Base-by-base conservation (phyloP, 2,113 vertebrate species). In the Suncus etruscus region DNA sequence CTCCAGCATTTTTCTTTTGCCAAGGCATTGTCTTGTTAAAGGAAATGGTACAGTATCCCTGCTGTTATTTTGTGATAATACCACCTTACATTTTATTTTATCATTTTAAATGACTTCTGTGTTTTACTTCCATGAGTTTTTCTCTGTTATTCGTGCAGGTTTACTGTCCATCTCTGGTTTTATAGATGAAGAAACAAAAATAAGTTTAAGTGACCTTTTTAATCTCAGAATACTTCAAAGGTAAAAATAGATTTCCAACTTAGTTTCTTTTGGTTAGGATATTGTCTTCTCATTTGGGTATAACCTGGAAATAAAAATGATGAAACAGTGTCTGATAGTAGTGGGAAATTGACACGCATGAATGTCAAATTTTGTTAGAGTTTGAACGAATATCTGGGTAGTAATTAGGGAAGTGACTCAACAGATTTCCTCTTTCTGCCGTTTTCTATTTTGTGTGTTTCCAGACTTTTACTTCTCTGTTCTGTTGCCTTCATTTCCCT, bases 181-280 rank as follows among this genome's bases (percentile, higher is more conserved):
- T 48, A 14, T 29, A 78, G 10, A 31, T 76, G n/a, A 58, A 76
- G 66, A 86, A 85, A 69, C 31, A 18, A n/a, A n/a, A 72, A 25
- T 47, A 47, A 76, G 10, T 83, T 88, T 68, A 83, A 83, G 45
- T 91, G 20, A 83, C 32, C 11, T 80, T 94, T 75, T 66, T 31
- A 18, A 11, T 79, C 29, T 9, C 16, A 47, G 1, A 27, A 39
- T 83, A 22, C 32, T 89, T 91, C 32, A 77, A 68, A 81, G 89
- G 25, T 25, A 94, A 14, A 61, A 68, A 11, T 51, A 50, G n/a
- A 61, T 63, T 63, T 66, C n/a, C 5, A 29, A 1, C 27, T 83
- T 54, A 51, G 47, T 61, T 20, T 80, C 81, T 29, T 76, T 3
- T 4, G 86, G 0, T 27, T 29, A 32, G 20, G 11, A 11, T 25